Conservation (phyloP, 37 sponge, comb jelly and placozoan species). For the Halichondria panicea region DNA sequence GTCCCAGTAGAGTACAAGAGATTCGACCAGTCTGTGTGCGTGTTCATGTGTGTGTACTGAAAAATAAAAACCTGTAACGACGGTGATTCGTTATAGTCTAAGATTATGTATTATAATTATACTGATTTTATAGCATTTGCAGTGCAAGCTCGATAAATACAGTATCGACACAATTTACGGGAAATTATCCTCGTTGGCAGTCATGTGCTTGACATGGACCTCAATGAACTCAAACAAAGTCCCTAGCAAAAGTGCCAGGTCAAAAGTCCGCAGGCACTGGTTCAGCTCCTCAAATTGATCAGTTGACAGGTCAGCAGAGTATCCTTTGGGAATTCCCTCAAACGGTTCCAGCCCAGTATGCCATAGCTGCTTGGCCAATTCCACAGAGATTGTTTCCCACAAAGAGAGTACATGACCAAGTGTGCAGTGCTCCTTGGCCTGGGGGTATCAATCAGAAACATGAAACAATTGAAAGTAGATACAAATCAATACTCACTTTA, state of each 20-base stretch:
- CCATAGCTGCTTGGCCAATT: conserved; percentile 17
- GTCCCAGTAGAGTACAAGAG: background rate
- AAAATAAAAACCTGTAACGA: no score
- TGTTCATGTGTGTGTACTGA: no score
- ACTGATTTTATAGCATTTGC: background rate
- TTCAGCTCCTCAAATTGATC: conserved; percentile 2
- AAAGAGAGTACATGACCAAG: conserved; percentile 41
- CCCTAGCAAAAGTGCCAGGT: conserved; percentile 10
- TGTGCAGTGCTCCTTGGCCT: conserved; percentile 23
- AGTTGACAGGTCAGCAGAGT: background rate
- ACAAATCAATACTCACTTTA: conserved; percentile 5
- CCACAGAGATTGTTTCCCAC: conserved; percentile 44
- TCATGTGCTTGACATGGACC: conserved; percentile 4
- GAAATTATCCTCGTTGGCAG: background rate
- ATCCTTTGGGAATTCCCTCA: conserved; percentile 1
- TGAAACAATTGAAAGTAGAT: conserved; percentile 2
- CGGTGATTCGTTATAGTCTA: no score
- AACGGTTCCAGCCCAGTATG: conserved; percentile 32
- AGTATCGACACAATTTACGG: conserved; percentile 6
- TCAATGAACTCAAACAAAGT: conserved; percentile 45
- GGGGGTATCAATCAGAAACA: background rate
- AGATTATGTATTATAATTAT: no score
- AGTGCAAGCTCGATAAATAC: background rate
- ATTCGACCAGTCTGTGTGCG: background rate
- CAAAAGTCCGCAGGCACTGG: background rate